Base-by-base conservation (phyloP, 2,113 vertebrate species). In the Ornithorhynchus anatinus region DNA sequence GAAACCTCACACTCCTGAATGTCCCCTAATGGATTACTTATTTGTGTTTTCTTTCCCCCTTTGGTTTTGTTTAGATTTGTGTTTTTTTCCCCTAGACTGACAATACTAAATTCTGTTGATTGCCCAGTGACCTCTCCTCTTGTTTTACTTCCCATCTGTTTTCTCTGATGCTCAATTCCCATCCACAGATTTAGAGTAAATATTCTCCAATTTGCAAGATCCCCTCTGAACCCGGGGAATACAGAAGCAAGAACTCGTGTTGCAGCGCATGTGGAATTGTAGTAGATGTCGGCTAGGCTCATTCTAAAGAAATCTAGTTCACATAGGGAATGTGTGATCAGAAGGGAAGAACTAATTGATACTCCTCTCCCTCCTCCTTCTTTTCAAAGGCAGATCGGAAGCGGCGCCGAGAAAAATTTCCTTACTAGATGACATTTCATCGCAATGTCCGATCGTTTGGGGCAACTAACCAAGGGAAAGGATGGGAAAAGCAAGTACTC, bases 381-480 rank as follows among this genome's bases (percentile, higher is more conserved):
- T 0, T 76, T 57, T 58, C 37, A 80, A 90, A 94, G 94, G 96
- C 94, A 97, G 92, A 97, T 94, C 89, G 74, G 92, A 94, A 97
- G 94, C 89, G 96, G 96, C 79, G 96, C 95, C 94, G 92, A 96
- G 91, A 96, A 93, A 94, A 96, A 99, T 96, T 98, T 97, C 91
- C 94, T 96, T 98, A 98, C 96, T 99, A 94, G 96, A 99, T 99
- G 98, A 98, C 97, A 96, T 97, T 99, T 96, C 97, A 98, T 98
- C 98, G 98, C 96, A 94, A 99, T 99, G 98, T 99, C 98, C 94
- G 98, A 99, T 99, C 98, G 98, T 98, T 98, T 98, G 96, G 98
- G 98, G 97, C 98, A 98, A 98, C 96, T 98, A 96, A 97, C 96
- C 97, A 99, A 98, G 96, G 96, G 97, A 97, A 99, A 98, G 96